Evolutionary conservation across 1,140 invertebrate species (phyloP), one percentile per base, ranked within the genome.

Genomic region (Palaemon carinicauda): DNA sequence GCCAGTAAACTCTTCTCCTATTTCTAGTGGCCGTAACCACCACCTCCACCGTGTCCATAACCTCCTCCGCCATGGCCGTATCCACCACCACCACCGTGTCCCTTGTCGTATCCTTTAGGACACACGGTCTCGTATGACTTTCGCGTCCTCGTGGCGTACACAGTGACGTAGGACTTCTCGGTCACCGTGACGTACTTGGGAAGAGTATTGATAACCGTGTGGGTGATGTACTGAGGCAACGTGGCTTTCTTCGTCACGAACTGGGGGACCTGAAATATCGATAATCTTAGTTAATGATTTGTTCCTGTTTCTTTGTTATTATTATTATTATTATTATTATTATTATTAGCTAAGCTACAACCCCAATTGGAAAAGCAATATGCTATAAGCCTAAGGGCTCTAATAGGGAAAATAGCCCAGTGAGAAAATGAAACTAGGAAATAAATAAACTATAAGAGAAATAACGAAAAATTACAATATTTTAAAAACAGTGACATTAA

Each of bases 241-340:
- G 87, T 87, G 1, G 88, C 88, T 74, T 89, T 89, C 78, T 87
- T 82, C 15, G 88, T 89, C 80, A 89, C 88, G 86, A 89, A 89
- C 65, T 89, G 88, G 5, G 88, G 88, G 10, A 89, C 88, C 88
- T 89, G 74, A 0, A 21, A 10, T 0, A 33, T 50, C 12, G 3
- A 31, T 1, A 31, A 79, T 21, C 1, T 17, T 4, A 3, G 52
- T 5, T n/a, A n/a, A n/a, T n/a, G n/a, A n/a, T n/a, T n/a, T n/a
- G n/a, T n/a, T n/a, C n/a, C n/a, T n/a, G n/a, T n/a, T n/a, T n/a
- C n/a, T n/a, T n/a, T n/a, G n/a, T n/a, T n/a, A n/a, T n/a, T n/a
- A n/a, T n/a, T n/a, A n/a, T n/a, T n/a, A n/a, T n/a, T n/a, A n/a
- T n/a, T n/a, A n/a, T n/a, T n/a, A n/a, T n/a, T n/a, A n/a, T n/a